Conservation (phyloP, 2,113 vertebrate species). For the Oncorhynchus gorbuscha region DNA sequence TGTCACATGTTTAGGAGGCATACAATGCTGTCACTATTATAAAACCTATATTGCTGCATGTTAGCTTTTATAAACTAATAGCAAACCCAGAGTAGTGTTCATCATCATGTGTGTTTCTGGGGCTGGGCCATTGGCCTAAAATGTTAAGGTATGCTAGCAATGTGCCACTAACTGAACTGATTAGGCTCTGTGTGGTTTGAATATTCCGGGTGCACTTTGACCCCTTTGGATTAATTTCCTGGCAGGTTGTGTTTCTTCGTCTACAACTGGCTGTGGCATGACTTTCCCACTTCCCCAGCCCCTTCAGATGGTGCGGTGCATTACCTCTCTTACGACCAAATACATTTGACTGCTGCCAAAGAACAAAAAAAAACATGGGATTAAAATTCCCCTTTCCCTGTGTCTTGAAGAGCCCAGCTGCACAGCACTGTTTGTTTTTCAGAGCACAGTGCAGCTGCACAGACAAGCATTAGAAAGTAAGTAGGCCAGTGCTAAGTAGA, state of each 20-base stretch:
- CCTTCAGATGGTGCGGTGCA: slow-evolving; percentile 38
- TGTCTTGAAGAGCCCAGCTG: slow-evolving; percentile 79
- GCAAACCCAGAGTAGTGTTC: background rate
- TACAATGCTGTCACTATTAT: background rate
- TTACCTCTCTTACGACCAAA: slow-evolving; percentile 75
- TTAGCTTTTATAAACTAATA: slow-evolving; percentile 2
- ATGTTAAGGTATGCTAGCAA: slow-evolving; percentile 41
- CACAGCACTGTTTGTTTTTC: slow-evolving; percentile 73
- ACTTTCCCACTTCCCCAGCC: slow-evolving; percentile 58
- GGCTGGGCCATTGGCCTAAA: slow-evolving; percentile 1
- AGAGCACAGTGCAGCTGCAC: slow-evolving; percentile 71
- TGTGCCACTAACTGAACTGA: slow-evolving; percentile 50
- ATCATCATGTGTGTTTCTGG: background rate
- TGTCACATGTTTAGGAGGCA: background rate
- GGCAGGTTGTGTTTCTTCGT: slow-evolving; percentile 55
- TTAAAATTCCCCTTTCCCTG: slow-evolving; percentile 79
- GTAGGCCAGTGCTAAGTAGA: slow-evolving; percentile 60
- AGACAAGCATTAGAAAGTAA: slow-evolving; percentile 55
- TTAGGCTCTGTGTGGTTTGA: slow-evolving; percentile 48
- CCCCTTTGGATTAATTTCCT: slow-evolving; percentile 67
- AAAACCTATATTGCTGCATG: slow-evolving; percentile 26
- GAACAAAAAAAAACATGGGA: slow-evolving; percentile 56
- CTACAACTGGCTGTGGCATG: slow-evolving; percentile 59
- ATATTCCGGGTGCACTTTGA: slow-evolving; percentile 52
- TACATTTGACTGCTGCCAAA: slow-evolving; percentile 76